A percentile compares a stretch with the other conserved stretches of the same genome.
phyloP scores from a whole-genome alignment of 2,888 invertebrate species.

The Acronicta psi region DNA sequence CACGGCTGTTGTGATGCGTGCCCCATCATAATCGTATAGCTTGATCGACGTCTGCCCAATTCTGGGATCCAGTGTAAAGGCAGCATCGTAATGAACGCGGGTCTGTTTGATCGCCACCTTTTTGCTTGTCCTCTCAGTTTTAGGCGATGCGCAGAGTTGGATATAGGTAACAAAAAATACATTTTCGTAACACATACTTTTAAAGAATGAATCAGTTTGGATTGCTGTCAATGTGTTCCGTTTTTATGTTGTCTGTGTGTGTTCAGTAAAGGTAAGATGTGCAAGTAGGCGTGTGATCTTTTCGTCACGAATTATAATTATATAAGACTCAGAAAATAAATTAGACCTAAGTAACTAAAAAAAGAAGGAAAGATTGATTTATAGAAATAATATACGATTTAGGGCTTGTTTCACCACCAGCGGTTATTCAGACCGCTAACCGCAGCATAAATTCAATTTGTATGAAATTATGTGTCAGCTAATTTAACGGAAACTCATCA shows the following conservation, averaged over 20 bases:
- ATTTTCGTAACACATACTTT: background rate
- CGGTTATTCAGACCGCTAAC: too few species aligned
- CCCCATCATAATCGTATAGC: constrained; percentile 66
- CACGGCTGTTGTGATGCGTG: constrained; percentile 55
- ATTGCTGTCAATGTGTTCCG: background rate
- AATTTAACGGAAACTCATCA: too few species aligned
- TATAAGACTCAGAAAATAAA: too few species aligned
- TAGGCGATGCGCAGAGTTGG: constrained; percentile 13
- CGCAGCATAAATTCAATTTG: too few species aligned
- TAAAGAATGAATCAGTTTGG: too few species aligned
- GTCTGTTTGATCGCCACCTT: constrained; percentile 52
- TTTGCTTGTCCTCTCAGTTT: constrained; percentile 32
- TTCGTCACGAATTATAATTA: too few species aligned
- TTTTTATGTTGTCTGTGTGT: background rate
- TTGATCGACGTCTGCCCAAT: constrained; percentile 70
- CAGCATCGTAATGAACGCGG: constrained; percentile 55
- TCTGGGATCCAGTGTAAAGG: constrained; percentile 53
- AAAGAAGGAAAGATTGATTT: too few species aligned
- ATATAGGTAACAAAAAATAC: constrained; percentile 5
- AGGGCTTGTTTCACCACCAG: too few species aligned
- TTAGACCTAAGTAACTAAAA: too few species aligned
- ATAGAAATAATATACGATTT: too few species aligned
- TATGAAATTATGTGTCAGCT: too few species aligned
- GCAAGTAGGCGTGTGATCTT: too few species aligned
- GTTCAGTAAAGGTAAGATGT: background rate